Base-by-base conservation (phyloP, 2,888 invertebrate species). In the Megamerina dolium region DNA sequence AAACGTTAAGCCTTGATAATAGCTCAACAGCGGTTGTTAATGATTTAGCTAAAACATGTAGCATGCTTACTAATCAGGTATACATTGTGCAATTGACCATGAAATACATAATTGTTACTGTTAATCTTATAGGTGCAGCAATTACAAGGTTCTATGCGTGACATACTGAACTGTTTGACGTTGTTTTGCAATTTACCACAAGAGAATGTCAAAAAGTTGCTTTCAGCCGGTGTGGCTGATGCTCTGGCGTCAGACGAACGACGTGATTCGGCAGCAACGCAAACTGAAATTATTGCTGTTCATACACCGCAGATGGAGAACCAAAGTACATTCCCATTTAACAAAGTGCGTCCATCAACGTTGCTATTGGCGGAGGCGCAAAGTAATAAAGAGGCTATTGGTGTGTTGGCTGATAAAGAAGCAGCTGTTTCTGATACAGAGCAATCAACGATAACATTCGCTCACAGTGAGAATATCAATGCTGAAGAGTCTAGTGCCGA, bases 281-380 rank as follows among this genome's bases (percentile, higher is more conserved):
- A 89, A 73, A 88, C 88, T 0, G 88, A 88, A 73, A 82, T 88
- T 53, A 75, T 81, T 10, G 87, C 87, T 0, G 84, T 88, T 8
- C 77, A 81, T 56, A 86, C 87, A 5, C 87, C 87, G 5, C 83
- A 83, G 74, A 78, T 82, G 10, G 73, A 72, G 42, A 66, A 61
- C 49, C 58, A 62, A 40, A 68, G 69, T 39, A 70, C 68, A 41
- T 76, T 76, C 53, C 76, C 76, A 1, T 76, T 72, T 43, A 61
- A 60, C 27, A 63, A 67, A 41, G 47, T 61, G 23, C 58, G 72
- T 18, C 72, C 72, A 20, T 73, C 72, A 10, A 63, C 72, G 6
- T 43, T 73, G 52, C 65, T 69, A 26, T 52, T 72, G 31, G 68
- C 53, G 17, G 48, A 8, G 23, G 8, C 6, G 23, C 6, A 23